These are phyloP conservation scores for Sminthopsis crassicaudata DNA, from an alignment of 2,113 vertebrate species.

Conservation along the genomic window DNA sequence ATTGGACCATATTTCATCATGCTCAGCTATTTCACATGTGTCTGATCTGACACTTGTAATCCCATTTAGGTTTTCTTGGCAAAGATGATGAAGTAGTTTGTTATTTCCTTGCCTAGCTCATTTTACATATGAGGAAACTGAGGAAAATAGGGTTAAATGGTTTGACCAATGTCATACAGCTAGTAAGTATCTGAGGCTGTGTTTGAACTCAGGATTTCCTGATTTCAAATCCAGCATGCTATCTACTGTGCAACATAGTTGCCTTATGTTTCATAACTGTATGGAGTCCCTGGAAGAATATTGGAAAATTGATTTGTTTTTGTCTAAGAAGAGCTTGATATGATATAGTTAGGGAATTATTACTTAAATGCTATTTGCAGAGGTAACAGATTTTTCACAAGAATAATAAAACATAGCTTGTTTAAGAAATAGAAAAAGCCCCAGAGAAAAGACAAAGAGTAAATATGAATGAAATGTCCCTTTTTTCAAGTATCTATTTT, in stretches of 20 bases:
- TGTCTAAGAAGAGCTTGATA: neutral
- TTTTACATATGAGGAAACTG: no score
- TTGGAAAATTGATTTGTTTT: neutral
- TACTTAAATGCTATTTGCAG: neutral
- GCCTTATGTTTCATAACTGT: neutral
- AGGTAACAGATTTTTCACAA: neutral
- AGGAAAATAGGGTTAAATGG: no score
- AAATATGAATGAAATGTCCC: neutral
- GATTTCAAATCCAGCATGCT: no score
- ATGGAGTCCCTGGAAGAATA: neutral
- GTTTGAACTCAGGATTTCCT: no score
- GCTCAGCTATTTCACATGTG: no score
- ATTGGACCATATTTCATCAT: neutral
- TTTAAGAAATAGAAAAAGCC: neutral
- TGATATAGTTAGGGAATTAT: neutral
- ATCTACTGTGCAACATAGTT: neutral
- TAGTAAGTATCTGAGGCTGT: no score
- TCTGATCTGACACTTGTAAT: no score
- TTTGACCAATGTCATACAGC: no score
- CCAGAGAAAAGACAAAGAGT: neutral
- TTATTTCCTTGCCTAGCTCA: no score
- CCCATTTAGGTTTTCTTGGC: no score
- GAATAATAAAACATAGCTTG: neutral
- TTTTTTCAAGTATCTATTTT: neutral
- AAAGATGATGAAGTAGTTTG: no score